Conservation (phyloP, 92 coral and sea anemone genomes). For the Scolanthus callimorphus region DNA sequence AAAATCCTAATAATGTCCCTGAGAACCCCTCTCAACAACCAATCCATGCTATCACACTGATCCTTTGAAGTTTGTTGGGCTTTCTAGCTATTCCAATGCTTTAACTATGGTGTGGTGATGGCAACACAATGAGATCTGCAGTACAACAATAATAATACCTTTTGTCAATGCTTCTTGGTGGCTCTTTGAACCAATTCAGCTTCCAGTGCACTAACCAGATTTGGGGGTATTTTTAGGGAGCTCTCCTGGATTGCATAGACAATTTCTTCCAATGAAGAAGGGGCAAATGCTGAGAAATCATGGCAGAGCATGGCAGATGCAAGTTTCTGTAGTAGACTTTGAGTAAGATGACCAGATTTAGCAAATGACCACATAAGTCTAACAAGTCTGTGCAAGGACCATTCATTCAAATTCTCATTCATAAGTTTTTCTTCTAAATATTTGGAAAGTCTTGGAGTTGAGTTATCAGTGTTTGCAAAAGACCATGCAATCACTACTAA, state of each 20-base stretch:
- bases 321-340: conserved; percentile 31
- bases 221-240: conserved; percentile 23
- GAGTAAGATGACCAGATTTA: conserved; percentile 39
- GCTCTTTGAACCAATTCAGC: conserved; percentile 71
- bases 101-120: no score
- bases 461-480: conserved; percentile 66
- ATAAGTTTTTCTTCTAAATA: conserved; percentile 31
- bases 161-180: conserved; percentile 5
- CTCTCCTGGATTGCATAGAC: conserved; percentile 52
- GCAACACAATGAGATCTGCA: no score
- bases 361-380: conserved; percentile 62
- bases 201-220: conserved; percentile 68
- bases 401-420: conserved; percentile 21
- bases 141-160: no score
- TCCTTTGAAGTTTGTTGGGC: no score
- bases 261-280: conserved; percentile 46
- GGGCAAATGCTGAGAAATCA: conserved; percentile 36
- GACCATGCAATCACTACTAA: conserved; percentile 57
- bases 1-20: no score
- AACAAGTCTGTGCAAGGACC: conserved; percentile 43
- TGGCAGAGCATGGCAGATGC: conserved; percentile 37
- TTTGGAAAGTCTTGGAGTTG: conserved; percentile 38
- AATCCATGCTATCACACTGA: no score
- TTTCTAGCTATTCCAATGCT: no score
- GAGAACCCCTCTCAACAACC: no score